Evolutionary conservation across 1,140 invertebrate species (phyloP), one percentile per base, ranked within the genome.

Genomic region (Calliopsis andreniformis): DNA sequence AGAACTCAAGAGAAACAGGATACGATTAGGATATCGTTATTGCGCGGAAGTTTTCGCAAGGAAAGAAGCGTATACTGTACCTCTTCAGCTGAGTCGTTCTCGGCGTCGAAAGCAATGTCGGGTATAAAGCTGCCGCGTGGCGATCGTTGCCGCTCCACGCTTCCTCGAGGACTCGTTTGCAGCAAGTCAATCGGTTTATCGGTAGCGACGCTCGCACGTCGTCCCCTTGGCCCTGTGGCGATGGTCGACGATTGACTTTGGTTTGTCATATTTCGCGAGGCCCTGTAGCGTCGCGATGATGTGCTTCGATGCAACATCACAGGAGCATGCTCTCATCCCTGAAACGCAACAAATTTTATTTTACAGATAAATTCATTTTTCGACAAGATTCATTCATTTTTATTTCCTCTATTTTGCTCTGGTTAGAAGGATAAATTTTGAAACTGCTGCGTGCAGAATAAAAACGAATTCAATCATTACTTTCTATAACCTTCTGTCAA

Each of bases 251-350:
- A 68, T 51, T 91, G 87, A 2, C 92, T 92, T 79, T 94, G 94
- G 3, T 94, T 94, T 3, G 94, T 93, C 7, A 94, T 93, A 83
- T 93, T 95, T 49, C 94, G 92, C 25, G 95, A 95, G 51, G 94
- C 93, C 53, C 94, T 91, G 14, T 94, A 92, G 59, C 94, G 93
- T 58, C 95, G 91, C n/a, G 94, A 95, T 39, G 95, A 95, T 68
- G 94, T 93, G 84, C 93, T 94, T 80, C 95, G 92, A 82, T 94
- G 93, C 69, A 96, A 86, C 95, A 95, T 95, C 85, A 90, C 85
- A 42, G 58, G 45, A 80, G 66, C 81, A 82, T 85, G n/a, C 6
- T 73, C 51, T 87, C 59, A 85, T 59, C 25, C 78, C 86, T 89
- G 78, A 18, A 78, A 86, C 47, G 73, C 14, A 23, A 53, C n/a